A percentile compares a stretch with the other conserved stretches of the same genome.
Evolutionary conservation across 1,140 invertebrate genomes (phyloP).

Genomic region (Drosophila sproati): DNA sequence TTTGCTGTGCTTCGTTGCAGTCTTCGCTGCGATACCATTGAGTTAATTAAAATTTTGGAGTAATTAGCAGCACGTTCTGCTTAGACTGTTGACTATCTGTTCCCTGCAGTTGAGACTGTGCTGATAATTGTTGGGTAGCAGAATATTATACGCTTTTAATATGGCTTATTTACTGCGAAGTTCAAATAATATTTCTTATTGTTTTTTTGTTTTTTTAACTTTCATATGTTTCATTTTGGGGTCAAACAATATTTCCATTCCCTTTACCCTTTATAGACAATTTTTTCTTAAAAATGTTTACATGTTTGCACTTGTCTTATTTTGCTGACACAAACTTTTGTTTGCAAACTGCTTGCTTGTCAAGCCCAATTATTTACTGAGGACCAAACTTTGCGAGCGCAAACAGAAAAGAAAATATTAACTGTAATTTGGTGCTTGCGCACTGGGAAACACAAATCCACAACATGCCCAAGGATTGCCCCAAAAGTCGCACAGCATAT

Average conservation of each 20-base stretch:
- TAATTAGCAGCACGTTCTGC: slow-evolving; percentile 31
- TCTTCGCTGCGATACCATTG: slow-evolving; percentile 33
- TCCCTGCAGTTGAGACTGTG: too few relatives aligned
- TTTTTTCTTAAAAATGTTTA: too few relatives aligned
- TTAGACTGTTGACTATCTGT: not conserved
- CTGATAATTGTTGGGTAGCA: not conserved
- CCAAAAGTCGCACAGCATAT: slow-evolving; percentile 33
- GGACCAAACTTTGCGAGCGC: slow-evolving; percentile 42
- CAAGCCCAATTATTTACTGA: slow-evolving; percentile 52
- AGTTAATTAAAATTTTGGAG: slow-evolving; percentile 41
- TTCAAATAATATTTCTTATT: slow-evolving; percentile 1
- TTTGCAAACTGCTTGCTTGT: slow-evolving; percentile 41
- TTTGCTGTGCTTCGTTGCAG: slow-evolving; percentile 19
- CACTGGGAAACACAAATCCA: slow-evolving; percentile 13
- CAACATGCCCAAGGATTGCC: slow-evolving; percentile 13
- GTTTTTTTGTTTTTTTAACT: slow-evolving; percentile 21
- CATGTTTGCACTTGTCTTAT: not conserved
- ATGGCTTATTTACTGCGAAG: not conserved
- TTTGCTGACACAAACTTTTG: slow-evolving; percentile 33
- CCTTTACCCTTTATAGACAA: too few relatives aligned
- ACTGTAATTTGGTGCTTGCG: slow-evolving; percentile 59
- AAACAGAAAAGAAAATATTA: slow-evolving; percentile 43
- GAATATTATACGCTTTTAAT: not conserved
- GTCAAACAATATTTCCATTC: too few relatives aligned
- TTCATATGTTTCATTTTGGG: slow-evolving; percentile 9